A percentile compares a stretch with the other conserved stretches of the same genome.
phyloP scores from a whole-genome alignment of 2,797 vertebrate species.

The Enteromius mattozi region DNA sequence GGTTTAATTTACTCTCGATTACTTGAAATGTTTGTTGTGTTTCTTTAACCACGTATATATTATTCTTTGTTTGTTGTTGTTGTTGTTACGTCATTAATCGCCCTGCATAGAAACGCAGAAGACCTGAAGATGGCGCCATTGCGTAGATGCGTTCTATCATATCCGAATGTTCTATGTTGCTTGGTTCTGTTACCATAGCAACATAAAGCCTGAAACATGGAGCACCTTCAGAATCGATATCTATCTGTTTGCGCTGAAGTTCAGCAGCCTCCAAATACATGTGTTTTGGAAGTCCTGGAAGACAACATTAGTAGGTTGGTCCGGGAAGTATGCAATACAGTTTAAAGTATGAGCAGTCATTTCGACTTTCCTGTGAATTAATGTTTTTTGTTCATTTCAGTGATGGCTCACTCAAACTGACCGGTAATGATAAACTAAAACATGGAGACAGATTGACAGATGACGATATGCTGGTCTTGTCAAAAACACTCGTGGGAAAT shows the following conservation, averaged over 20 bases:
- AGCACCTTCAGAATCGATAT: conserved; percentile 66
- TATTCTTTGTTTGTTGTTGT: too few species aligned
- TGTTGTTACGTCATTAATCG: background rate
- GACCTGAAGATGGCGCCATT: conserved; percentile 11
- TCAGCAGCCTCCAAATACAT: conserved; percentile 68
- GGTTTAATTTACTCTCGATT: background rate
- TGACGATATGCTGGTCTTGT: conserved; percentile 74
- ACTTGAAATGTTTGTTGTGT: background rate
- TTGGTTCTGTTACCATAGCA: conserved; percentile 42
- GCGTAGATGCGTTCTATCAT: background rate
- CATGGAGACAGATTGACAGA: conserved; percentile 75
- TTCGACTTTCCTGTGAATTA: background rate
- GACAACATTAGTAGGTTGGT: conserved; percentile 60
- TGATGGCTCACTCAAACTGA: conserved; percentile 73
- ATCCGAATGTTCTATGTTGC: background rate
- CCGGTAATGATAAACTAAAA: conserved; percentile 76
- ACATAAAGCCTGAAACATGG: conserved; percentile 40
- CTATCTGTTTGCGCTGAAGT: conserved; percentile 70
- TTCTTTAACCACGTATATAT: background rate
- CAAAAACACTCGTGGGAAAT: conserved; percentile 67
- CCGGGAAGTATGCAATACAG: background rate
- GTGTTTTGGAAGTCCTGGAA: conserved; percentile 71
- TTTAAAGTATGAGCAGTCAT: background rate
- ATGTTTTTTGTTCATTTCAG: conserved; percentile 48
- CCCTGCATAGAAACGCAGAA: background rate